Evolutionary conservation across 2,797 vertebrate species (phyloP).

Genomic region (Bucorvus abyssinicus): DNA sequence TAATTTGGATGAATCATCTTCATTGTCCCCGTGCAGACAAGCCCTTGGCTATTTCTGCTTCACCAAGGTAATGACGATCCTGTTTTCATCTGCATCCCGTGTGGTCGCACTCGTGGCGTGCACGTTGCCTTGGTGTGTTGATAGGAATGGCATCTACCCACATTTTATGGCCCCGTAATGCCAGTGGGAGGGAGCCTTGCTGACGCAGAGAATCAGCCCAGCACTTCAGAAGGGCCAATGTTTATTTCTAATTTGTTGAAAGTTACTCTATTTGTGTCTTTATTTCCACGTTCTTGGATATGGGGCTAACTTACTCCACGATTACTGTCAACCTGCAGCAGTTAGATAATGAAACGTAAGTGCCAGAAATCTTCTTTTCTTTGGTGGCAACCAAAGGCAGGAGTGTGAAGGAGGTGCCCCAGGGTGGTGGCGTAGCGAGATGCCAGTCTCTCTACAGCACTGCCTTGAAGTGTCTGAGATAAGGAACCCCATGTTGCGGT

Average conservation of each 20-base stretch:
- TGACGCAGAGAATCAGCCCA: neutral
- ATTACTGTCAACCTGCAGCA: conserved; percentile 69
- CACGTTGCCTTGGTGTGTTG: neutral
- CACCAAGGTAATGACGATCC: neutral
- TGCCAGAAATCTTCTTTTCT: conserved; percentile 45
- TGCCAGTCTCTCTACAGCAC: neutral
- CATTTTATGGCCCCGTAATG: neutral
- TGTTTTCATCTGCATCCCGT: neutral
- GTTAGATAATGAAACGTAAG: conserved; percentile 68
- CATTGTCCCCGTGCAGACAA: neutral
- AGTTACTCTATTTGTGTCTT: conserved; percentile 65
- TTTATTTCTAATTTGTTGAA: conserved; percentile 63
- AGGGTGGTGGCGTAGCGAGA: neutral
- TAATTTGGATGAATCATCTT: conserved; percentile 24
- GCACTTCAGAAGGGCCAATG: neutral
- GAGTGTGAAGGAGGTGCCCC: neutral
- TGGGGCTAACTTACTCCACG: conserved; percentile 70
- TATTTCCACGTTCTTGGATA: conserved; percentile 71
- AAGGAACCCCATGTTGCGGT: neutral
- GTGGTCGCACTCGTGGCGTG: neutral
- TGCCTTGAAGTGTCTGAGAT: neutral
- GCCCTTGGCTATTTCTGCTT: neutral
- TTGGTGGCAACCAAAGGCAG: conserved; percentile 28
- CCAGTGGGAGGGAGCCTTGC: neutral
- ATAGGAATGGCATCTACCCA: neutral